These are phyloP conservation scores for Isaurus tuberculatus DNA, from an alignment of 92 coral and sea anemone genomes.

Conservation along the genomic window DNA sequence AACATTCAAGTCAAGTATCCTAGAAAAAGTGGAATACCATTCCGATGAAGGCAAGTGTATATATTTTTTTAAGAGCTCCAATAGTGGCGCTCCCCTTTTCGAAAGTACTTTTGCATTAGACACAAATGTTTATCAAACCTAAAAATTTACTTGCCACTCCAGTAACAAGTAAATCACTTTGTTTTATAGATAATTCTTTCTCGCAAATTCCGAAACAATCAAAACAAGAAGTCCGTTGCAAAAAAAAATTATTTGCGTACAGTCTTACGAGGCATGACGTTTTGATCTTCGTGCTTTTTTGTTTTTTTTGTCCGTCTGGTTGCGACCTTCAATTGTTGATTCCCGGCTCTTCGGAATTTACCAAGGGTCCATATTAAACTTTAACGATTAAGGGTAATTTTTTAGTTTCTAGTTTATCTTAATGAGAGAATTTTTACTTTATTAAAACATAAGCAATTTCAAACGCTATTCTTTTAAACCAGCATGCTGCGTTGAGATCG, in stretches of 20 bases:
- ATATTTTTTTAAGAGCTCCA: background rate
- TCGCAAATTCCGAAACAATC: background rate
- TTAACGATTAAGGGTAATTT: slow-evolving; percentile 73
- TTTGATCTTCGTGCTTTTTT: slow-evolving; percentile 15
- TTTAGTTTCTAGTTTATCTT: slow-evolving; percentile 79
- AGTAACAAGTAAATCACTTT: slow-evolving; percentile 33
- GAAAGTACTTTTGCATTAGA: background rate
- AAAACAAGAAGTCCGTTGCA: background rate
- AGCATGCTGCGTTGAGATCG: slow-evolving; percentile 46
- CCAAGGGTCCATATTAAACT: slow-evolving; percentile 84
- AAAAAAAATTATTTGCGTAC: background rate
- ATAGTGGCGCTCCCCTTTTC: background rate
- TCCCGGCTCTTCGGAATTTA: slow-evolving; percentile 76
- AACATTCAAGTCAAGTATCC: slow-evolving; percentile 88
- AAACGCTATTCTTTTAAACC: slow-evolving; percentile 59
- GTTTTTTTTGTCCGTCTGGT: too few relatives aligned
- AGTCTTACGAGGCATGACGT: slow-evolving; percentile 25
- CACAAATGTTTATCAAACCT: slow-evolving; percentile 11
- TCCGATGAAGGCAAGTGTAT: slow-evolving; percentile 89
- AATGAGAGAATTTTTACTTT: slow-evolving; percentile 83
- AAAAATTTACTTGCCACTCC: slow-evolving; percentile 3
- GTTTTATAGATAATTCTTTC: background rate
- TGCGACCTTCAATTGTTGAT: background rate
- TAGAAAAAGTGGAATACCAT: slow-evolving; percentile 90
- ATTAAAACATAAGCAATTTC: slow-evolving; percentile 70